Conservation (phyloP, 2,888 invertebrate species). For the Torymus auratus region DNA sequence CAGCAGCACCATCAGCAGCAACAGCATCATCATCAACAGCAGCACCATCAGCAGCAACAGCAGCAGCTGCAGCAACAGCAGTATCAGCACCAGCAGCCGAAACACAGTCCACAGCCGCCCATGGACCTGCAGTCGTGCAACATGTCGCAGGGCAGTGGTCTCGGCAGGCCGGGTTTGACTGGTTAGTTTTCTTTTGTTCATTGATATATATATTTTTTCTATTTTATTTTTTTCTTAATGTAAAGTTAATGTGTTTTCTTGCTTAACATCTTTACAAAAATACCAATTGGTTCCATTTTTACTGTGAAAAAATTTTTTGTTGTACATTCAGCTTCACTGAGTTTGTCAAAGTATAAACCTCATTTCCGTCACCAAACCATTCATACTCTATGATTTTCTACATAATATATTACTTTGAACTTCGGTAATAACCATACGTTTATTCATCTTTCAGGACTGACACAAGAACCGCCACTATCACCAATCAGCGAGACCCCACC, state of each 20-base stretch:
- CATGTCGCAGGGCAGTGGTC: constrained; percentile 80
- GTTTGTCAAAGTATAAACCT: too few species aligned
- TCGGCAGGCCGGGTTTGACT: constrained; percentile 78
- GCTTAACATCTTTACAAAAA: too few species aligned
- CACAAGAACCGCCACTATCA: constrained; percentile 83
- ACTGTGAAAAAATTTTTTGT: too few species aligned
- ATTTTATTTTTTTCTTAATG: neutral
- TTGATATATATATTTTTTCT: neutral
- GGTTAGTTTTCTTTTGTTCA: constrained; percentile 17
- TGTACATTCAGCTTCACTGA: too few species aligned
- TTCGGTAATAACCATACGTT: too few species aligned
- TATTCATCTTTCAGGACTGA: constrained; percentile 59
- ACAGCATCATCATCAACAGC: constrained; percentile 54
- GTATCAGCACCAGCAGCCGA: constrained; percentile 63
- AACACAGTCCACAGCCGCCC: constrained; percentile 70
- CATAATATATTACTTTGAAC: too few species aligned
- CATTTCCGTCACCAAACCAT: too few species aligned
- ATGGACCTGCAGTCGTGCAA: constrained; percentile 76
- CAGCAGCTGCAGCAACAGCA: constrained; percentile 68
- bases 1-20: constrained; percentile 65
- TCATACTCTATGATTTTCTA: too few species aligned
- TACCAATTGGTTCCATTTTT: too few species aligned
- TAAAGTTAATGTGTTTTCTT: neutral
- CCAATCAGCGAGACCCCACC: constrained; percentile 93
- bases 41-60: constrained; percentile 65